Percentiles rank a stretch among this genome's conserved stretches.
Evolutionary conservation across 92 coral and sea anemone species (phyloP).

Genomic region (Epizoanthus ramosus): DNA sequence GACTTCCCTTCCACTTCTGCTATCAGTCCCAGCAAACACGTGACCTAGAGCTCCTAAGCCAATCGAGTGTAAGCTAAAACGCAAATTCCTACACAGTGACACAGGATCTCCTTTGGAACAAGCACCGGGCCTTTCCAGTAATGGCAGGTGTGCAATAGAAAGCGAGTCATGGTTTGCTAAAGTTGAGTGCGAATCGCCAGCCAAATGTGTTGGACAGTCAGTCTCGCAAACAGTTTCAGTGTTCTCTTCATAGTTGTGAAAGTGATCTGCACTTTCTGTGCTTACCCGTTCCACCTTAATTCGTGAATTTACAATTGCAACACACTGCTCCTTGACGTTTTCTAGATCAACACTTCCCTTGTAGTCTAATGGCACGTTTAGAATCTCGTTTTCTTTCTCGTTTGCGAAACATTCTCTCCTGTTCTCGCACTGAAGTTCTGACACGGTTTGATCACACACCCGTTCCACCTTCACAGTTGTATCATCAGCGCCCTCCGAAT

Average conservation of each 20-base stretch:
- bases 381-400: not conserved
- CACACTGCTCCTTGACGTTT: not conserved
- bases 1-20: not conserved
- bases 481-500: not conserved
- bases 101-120: not conserved
- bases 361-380: not conserved
- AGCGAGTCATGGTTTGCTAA: not conserved
- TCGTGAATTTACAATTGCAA: not conserved
- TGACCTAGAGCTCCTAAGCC: conserved; percentile 10
- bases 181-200: not conserved
- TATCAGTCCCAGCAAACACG: conserved; percentile 12
- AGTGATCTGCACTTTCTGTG: not conserved
- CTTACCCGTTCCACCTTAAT: conserved; percentile 7
- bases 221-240: not conserved
- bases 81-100: not conserved
- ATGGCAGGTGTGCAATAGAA: not conserved
- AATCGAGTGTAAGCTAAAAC: not conserved
- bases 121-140: not conserved
- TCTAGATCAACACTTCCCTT: not conserved
- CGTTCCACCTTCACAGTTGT: not conserved
- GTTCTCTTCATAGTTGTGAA: not conserved
- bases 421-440: not conserved
- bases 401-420: not conserved
- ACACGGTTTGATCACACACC: too few relatives aligned
- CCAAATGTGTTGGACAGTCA: too few relatives aligned